These are phyloP conservation scores for Strigamia transsilvanica DNA, from an alignment of 2,888 invertebrate genomes.

Conservation along the genomic window DNA sequence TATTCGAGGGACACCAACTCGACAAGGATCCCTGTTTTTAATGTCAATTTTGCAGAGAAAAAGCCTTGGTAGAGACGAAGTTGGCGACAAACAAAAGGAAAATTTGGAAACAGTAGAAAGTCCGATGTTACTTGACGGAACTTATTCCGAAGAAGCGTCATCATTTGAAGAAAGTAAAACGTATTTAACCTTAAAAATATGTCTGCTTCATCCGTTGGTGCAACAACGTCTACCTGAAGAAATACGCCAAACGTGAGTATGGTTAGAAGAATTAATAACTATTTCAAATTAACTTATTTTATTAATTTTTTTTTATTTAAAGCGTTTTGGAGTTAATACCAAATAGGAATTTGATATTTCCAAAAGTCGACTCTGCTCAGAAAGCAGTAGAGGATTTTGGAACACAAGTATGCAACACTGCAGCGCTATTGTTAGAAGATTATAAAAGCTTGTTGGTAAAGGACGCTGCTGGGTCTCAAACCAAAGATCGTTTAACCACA, in stretches of 20 bases:
- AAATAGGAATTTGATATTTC: background rate
- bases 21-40: background rate
- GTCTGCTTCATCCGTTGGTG: background rate
- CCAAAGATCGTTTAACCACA: background rate
- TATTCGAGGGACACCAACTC: background rate
- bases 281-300: background rate
- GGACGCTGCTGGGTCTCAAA: background rate
- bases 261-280: too few relatives aligned
- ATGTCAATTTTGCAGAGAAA: background rate
- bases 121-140: background rate
- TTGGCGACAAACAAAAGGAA: background rate
- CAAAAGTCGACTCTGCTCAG: background rate
- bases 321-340: slow-evolving; percentile 2
- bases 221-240: background rate
- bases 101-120: background rate
- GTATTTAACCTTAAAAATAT: background rate
- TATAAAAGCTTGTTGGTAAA: slow-evolving; percentile 11
- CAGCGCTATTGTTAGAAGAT: slow-evolving; percentile 33
- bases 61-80: background rate
- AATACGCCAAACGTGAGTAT: background rate
- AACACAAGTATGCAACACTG: slow-evolving; percentile 32
- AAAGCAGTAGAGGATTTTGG: slow-evolving; percentile 48
- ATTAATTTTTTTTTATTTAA: background rate
- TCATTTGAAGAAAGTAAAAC: background rate
- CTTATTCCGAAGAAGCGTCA: background rate